A percentile compares a stretch with the other conserved stretches of the same genome.
These are phyloP conservation scores for Protosalanx chinensis DNA, from an alignment of 2,797 vertebrate species.

Conservation along the genomic window DNA sequence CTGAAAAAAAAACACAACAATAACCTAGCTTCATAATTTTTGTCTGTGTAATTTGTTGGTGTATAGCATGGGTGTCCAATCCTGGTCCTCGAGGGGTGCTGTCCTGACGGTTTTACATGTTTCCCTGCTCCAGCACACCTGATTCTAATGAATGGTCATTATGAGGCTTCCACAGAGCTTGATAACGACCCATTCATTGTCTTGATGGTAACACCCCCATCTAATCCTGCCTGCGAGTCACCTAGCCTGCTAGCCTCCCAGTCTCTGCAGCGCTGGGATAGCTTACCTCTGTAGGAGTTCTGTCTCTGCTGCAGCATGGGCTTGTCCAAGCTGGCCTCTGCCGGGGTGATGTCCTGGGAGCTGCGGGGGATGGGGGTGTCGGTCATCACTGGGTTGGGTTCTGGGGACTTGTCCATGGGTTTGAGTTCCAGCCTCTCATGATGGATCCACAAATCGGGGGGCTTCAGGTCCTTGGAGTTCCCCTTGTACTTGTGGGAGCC, in stretches of 20 bases:
- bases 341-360: conserved; percentile 94
- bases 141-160: too few species aligned
- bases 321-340: conserved; percentile 86
- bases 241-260: background rate
- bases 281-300: conserved; percentile 92
- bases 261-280: background rate
- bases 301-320: conserved; percentile 91
- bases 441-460: conserved; percentile 98
- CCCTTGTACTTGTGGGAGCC: conserved; percentile 98
- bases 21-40: too few species aligned
- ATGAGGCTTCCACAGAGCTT: too few species aligned
- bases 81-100: too few species aligned
- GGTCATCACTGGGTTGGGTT: conserved; percentile 95
- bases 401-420: conserved; percentile 95
- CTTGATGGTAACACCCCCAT: too few species aligned
- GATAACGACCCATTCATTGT: too few species aligned
- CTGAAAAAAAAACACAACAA: too few species aligned
- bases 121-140: too few species aligned
- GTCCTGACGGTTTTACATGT: too few species aligned
- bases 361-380: conserved; percentile 94
- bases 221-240: too few species aligned
- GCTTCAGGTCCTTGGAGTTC: conserved; percentile 96
- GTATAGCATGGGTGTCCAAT: too few species aligned
- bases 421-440: conserved; percentile 97
- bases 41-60: too few species aligned